phyloP scores from a whole-genome alignment of 2,113 vertebrate species.

The Cyanoramphus novaezelandiae region DNA sequence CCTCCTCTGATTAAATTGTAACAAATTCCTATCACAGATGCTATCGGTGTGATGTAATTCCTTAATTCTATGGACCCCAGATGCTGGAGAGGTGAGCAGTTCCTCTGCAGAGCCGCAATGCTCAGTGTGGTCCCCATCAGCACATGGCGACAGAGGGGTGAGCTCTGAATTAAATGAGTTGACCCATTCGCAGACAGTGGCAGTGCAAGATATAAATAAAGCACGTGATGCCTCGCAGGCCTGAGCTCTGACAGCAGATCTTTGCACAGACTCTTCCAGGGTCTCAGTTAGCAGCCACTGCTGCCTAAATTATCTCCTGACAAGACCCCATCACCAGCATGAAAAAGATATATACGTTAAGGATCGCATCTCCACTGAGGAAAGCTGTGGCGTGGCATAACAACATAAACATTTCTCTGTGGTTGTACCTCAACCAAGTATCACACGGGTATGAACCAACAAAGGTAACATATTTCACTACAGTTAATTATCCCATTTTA shows the following conservation, averaged over 20 bases:
- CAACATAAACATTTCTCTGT: neutral
- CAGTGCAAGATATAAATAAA: neutral
- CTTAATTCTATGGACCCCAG: neutral
- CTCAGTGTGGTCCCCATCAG: neutral
- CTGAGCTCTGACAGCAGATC: neutral
- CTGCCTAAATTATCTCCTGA: neutral
- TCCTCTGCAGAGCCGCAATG: fast-evolving
- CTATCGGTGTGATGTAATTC: neutral
- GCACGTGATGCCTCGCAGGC: neutral
- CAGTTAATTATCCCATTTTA: conserved; percentile 84
- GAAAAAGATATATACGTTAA: neutral
- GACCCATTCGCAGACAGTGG: neutral
- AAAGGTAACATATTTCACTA: conserved; percentile 76
- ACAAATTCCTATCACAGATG: neutral
- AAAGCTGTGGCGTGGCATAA: neutral
- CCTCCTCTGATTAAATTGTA: neutral
- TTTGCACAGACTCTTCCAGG: neutral
- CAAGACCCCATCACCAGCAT: neutral
- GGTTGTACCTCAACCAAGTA: neutral
- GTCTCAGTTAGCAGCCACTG: neutral
- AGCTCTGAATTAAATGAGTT: neutral
- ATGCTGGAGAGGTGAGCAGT: neutral
- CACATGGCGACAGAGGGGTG: fast-evolving
- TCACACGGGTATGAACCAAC: conserved; percentile 30
- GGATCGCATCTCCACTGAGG: neutral